Conservation (phyloP, 2,113 vertebrate species). For the Phoenicopterus ruber region DNA sequence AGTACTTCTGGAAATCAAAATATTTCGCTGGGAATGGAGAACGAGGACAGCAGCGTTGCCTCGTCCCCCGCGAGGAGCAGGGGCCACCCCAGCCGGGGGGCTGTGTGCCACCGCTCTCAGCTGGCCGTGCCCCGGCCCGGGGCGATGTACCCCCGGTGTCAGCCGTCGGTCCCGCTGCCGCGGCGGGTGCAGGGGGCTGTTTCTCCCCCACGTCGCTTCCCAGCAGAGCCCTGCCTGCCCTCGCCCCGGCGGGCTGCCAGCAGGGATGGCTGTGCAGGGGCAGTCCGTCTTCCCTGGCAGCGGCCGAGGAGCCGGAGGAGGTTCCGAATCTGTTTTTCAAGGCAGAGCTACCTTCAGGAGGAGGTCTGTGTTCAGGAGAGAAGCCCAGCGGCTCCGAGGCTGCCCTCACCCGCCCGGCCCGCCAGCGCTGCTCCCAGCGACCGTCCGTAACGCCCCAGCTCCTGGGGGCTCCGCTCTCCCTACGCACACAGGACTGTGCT, state of each 20-base stretch:
- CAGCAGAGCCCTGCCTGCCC: not conserved
- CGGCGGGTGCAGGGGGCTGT: not conserved
- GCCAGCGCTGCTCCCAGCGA: not conserved
- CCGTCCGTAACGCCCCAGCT: fast-evolving
- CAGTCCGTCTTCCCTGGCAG: not conserved
- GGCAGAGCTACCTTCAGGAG: not conserved
- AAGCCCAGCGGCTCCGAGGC: not conserved
- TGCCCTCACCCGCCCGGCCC: not conserved
- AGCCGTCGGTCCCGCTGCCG: not conserved
- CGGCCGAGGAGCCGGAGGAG: not conserved
- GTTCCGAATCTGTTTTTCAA: not conserved
- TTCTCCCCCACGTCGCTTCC: not conserved
- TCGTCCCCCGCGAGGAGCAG: not conserved
- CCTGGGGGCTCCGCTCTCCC: not conserved
- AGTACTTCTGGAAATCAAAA: conserved; percentile 73
- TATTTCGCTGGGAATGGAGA: conserved; percentile 21
- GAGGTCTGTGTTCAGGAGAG: not conserved
- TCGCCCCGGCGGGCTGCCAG: fast-evolving
- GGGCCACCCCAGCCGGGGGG: not conserved
- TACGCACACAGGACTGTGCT: fast-evolving
- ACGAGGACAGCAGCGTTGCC: not conserved
- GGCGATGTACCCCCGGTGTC: fast-evolving
- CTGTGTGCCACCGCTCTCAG: not conserved
- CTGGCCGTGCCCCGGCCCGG: fast-evolving
- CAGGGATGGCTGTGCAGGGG: not conserved